phyloP scores from a whole-genome alignment of 1,140 invertebrate genomes.

The Delia radicum region DNA sequence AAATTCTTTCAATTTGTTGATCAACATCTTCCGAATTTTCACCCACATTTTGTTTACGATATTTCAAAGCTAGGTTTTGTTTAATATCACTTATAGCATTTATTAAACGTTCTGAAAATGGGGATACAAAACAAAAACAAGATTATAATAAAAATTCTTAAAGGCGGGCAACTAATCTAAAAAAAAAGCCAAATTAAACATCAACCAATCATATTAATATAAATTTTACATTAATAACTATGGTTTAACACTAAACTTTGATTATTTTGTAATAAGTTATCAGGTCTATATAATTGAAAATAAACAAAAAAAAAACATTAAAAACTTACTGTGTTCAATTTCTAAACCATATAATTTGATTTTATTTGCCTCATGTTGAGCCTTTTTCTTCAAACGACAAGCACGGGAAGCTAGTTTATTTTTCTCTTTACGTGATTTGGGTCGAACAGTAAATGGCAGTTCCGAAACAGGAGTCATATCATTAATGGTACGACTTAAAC shows the following conservation, averaged over 20 bases:
- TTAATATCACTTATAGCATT: constrained; percentile 69
- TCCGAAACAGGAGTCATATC: constrained; percentile 95
- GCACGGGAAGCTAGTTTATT: constrained; percentile 96
- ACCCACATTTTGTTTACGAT: constrained; percentile 61
- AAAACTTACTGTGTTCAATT: constrained; percentile 85
- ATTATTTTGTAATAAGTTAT: too few relatives aligned
- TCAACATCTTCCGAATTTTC: constrained; percentile 65
- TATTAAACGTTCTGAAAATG: constrained; percentile 65
- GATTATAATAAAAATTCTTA: constrained; percentile 19
- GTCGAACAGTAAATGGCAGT: constrained; percentile 82
- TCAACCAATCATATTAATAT: constrained; percentile 22
- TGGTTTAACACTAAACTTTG: too few relatives aligned
- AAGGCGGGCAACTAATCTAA: not conserved
- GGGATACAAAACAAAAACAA: constrained; percentile 28
- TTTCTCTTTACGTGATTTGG: constrained; percentile 94
- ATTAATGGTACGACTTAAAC: constrained; percentile 87
- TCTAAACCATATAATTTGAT: constrained; percentile 92
- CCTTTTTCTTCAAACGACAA: constrained; percentile 92
- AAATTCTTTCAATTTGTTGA: constrained; percentile 67
- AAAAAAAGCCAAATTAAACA: constrained; percentile 8
- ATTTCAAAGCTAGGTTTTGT: constrained; percentile 60
- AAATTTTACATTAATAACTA: too few relatives aligned
- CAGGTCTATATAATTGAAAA: too few relatives aligned
- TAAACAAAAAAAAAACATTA: too few relatives aligned
- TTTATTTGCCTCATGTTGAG: constrained; percentile 93